Conservation (phyloP, 1,140 invertebrate genomes). For the Chrysopa pallens region DNA sequence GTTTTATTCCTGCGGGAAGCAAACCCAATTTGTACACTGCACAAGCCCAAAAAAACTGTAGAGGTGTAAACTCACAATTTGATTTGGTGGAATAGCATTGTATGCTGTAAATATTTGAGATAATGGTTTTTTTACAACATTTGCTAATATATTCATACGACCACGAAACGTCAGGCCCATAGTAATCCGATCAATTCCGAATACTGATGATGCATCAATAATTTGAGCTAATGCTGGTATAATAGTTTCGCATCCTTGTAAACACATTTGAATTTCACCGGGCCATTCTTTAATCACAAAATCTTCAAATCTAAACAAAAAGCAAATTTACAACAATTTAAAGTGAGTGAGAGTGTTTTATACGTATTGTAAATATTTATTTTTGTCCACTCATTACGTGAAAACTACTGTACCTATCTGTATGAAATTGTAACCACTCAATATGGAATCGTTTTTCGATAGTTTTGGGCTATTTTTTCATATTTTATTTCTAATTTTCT, state of each 20-base stretch:
- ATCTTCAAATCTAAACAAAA: constrained; percentile 49
- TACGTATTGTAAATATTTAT: no score
- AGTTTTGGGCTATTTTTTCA: no score
- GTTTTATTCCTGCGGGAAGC: no score
- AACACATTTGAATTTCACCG: constrained; percentile 80
- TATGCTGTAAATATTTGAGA: constrained; percentile 78
- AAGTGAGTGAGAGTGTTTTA: no score
- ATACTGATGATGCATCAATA: constrained; percentile 60
- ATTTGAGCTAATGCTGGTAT: constrained; percentile 76
- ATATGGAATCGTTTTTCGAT: no score
- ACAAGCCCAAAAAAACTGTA: no score
- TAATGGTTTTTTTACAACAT: constrained; percentile 75
- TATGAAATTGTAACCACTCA: no score
- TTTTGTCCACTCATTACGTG: no score
- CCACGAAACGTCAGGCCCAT: constrained; percentile 91
- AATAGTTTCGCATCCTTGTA: constrained; percentile 82
- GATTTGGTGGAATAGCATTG: constrained; percentile 24
- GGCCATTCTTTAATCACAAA: constrained; percentile 79
- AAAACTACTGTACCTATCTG: no score
- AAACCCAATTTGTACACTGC: no score
- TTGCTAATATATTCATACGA: constrained; percentile 75
- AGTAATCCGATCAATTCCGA: constrained; percentile 64
- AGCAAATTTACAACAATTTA: neutral
- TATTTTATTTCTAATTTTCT: no score
- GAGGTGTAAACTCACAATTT: no score